Evolutionary conservation across 2,113 vertebrate genomes (phyloP).

Genomic region (Orycteropus afer): DNA sequence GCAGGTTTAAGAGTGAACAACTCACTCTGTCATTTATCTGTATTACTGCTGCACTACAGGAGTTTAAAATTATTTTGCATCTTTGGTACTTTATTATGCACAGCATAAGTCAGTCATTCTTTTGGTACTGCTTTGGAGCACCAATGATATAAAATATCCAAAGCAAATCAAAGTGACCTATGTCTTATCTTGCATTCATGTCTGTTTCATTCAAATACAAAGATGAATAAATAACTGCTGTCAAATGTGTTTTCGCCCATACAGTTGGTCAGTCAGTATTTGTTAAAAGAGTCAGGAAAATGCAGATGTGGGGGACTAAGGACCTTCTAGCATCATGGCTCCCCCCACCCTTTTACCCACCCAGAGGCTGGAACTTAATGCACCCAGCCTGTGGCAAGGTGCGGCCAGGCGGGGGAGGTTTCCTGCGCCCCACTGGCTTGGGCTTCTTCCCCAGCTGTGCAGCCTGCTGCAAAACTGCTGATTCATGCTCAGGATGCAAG

Average conservation of each 20-base stretch:
- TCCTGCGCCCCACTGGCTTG: background rate
- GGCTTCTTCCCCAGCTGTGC: constrained; percentile 30
- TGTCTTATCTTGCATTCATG: background rate
- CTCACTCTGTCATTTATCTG: background rate
- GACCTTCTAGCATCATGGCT: background rate
- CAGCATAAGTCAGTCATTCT: background rate
- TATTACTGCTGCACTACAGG: background rate
- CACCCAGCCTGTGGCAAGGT: rapidly evolving
- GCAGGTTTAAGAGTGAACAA: background rate
- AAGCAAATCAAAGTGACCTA: background rate
- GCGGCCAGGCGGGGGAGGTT: background rate
- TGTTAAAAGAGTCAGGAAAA: background rate
- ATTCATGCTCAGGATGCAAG: constrained; percentile 78
- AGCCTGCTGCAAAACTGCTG: constrained; percentile 78
- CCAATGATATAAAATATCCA: background rate
- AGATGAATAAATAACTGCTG: background rate
- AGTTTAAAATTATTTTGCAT: background rate
- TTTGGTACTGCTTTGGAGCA: background rate
- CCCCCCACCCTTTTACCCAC: background rate
- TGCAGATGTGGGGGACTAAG: rapidly evolving
- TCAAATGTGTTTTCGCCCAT: background rate
- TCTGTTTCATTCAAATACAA: constrained; percentile 3
- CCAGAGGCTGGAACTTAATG: rapidly evolving
- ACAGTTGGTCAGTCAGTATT: background rate
- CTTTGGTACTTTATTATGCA: background rate